A percentile compares a stretch with the other conserved stretches of the same genome.
Conservation (phyloP, 2,113 vertebrate genomes). For the Phaethornis superciliosus region DNA sequence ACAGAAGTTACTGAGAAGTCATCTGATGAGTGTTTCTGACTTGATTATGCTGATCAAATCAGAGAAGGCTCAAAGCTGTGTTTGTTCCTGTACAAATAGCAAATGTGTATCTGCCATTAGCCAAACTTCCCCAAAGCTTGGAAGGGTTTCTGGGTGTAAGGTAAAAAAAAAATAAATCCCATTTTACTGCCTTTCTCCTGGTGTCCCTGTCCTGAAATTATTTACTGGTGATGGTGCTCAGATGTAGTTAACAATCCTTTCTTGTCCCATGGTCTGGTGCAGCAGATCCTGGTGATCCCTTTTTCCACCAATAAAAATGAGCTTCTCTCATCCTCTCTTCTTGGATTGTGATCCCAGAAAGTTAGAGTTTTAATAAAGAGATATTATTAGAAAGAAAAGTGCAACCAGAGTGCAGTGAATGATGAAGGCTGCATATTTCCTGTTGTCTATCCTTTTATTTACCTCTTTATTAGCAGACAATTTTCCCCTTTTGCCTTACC, state of each 20-base stretch:
- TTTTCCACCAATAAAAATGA: neutral
- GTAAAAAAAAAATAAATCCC: neutral
- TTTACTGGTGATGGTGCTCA: neutral
- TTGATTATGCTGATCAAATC: neutral
- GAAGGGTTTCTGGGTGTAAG: neutral
- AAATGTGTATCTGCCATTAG: neutral
- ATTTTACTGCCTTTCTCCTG: neutral
- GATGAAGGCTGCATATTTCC: rapidly evolving
- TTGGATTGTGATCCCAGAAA: neutral
- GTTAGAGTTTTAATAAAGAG: neutral
- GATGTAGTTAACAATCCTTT: neutral
- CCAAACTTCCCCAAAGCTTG: neutral
- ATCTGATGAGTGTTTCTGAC: neutral
- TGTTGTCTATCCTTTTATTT: rapidly evolving
- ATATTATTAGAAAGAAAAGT: neutral
- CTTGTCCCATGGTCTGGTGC: neutral
- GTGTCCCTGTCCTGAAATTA: neutral
- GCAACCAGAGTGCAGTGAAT: neutral
- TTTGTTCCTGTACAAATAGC: neutral
- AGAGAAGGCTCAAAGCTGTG: neutral
- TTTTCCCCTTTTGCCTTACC: neutral
- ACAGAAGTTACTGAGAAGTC: neutral
- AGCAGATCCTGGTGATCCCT: neutral
- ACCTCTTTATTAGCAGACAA: neutral
- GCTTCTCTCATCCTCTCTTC: neutral